Evolutionary conservation across 2,113 vertebrate species (phyloP).

Genomic region (Noturus placidus): DNA sequence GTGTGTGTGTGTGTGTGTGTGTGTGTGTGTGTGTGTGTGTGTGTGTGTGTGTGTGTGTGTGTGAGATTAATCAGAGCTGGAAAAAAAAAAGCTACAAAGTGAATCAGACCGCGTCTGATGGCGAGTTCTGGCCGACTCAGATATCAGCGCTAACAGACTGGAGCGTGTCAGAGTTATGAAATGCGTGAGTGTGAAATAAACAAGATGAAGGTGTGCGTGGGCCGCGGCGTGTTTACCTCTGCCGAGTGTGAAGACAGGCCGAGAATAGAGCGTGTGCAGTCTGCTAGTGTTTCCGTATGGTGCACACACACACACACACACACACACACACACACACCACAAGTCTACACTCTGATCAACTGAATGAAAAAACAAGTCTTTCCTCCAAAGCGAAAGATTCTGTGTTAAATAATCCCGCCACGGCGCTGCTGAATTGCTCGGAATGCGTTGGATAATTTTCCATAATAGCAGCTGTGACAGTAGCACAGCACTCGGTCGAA

Average conservation of each 20-base stretch:
- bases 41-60: constrained; percentile 21
- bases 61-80: constrained; percentile 33
- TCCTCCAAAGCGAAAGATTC: neutral
- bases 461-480: neutral
- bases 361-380: neutral
- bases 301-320: neutral
- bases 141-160: constrained; percentile 5
- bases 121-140: neutral
- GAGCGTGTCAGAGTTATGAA: constrained; percentile 24
- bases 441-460: neutral
- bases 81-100: neutral
- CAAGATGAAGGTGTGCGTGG: constrained; percentile 22
- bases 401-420: neutral
- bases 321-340: neutral
- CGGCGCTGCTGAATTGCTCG: neutral
- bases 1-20: no score
- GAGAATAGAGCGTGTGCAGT: constrained; percentile 26
- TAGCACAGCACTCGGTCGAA: neutral
- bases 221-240: constrained; percentile 13
- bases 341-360: neutral
- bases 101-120: constrained; percentile 14
- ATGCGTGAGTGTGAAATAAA: constrained; percentile 26
- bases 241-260: constrained; percentile 23
- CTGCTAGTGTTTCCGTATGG: constrained; percentile 14
- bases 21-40: no score